Base-by-base conservation (phyloP, 2,797 vertebrate genomes). In the Artibeus lituratus region DNA sequence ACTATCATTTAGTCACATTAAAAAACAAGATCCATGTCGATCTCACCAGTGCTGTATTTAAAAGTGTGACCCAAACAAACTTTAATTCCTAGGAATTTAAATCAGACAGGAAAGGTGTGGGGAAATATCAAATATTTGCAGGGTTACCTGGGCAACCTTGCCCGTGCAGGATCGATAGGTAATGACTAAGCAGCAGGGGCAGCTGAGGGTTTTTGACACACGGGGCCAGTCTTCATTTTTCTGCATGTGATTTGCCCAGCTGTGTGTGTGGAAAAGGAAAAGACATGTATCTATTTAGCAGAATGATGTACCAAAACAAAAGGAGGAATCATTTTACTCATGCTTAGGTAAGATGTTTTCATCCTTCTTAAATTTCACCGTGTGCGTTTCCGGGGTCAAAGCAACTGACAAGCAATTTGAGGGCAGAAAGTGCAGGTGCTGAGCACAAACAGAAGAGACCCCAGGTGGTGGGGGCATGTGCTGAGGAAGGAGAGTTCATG, bases 251-350 rank as follows among this genome's bases (percentile, higher is more conserved):
- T 95, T 84, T 86, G 49, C 44, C 77, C 42, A 70, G 65, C 26
- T 93, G 15, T 21, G 12, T 35, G 37, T 22, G 24, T 44, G 24
- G 83, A 87, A 53, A 62, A 18, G 87, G 47, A 55, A 84, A 82
- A 59, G 72, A 7, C 16, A 89, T 81, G 55, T 32, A 29, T 77
- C 44, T 87, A 85, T 49, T 87, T 70, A 86, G 44, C 88, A 55
- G 73, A 94, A 96, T 22, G 24, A 73, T 51, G 49, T 39, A 51
- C 32, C 83, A 39, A 87, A 95, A 91, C 84, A 93, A 95, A 96
- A 92, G 42, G 39, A 95, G 59, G 95, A 91, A 81, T 55, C 42
- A 32, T 47, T 92, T 95, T 29, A 11, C 26, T 88, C 51, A 22
- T 49, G 35, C 84, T 91, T 91, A 94, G 80, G 39, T 92, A 55